Conservation (phyloP, 2,113 vertebrate genomes). For the Takifugu bimaculatus region DNA sequence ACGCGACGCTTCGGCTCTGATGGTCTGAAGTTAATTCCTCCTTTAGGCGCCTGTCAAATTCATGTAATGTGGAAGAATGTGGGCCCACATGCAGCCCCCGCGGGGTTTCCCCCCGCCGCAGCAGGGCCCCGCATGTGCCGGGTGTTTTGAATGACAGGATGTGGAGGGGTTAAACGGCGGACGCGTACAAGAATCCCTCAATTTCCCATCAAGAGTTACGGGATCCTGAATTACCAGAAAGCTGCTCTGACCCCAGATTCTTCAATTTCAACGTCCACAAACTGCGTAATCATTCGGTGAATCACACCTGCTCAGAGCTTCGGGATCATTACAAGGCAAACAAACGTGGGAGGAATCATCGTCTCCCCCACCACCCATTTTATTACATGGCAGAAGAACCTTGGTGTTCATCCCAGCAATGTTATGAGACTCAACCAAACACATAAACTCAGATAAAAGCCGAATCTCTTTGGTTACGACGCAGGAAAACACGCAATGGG, state of each 20-base stretch:
- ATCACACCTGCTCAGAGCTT: conserved; percentile 14
- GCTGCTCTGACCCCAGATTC: conserved; percentile 8
- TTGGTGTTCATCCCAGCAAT: conserved; percentile 4
- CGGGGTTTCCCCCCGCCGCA: conserved; percentile 28
- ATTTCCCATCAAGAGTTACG: conserved; percentile 48
- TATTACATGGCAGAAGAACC: not conserved
- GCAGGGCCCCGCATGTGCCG: conserved; percentile 25
- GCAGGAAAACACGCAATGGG: not conserved
- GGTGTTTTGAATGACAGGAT: conserved; percentile 31
- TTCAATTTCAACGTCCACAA: conserved; percentile 20
- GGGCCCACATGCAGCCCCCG: conserved; percentile 7
- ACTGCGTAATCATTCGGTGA: conserved; percentile 15
- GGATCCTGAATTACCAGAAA: conserved; percentile 23
- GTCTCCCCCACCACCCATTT: not conserved
- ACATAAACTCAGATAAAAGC: not conserved
- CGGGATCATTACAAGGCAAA: conserved; percentile 19
- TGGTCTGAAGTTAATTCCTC: too few species aligned
- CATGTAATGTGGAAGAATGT: conserved; percentile 25
- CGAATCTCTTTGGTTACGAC: not conserved
- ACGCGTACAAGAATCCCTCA: conserved; percentile 60
- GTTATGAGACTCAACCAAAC: not conserved
- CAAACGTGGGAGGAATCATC: conserved; percentile 10
- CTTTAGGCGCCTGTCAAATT: conserved; percentile 1
- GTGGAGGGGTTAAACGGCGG: conserved; percentile 41
- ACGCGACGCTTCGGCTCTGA: too few species aligned